Percentiles rank a stretch among this genome's conserved stretches.
These are phyloP conservation scores for Nezara viridula DNA, from an alignment of 2,888 invertebrate genomes.

Conservation along the genomic window DNA sequence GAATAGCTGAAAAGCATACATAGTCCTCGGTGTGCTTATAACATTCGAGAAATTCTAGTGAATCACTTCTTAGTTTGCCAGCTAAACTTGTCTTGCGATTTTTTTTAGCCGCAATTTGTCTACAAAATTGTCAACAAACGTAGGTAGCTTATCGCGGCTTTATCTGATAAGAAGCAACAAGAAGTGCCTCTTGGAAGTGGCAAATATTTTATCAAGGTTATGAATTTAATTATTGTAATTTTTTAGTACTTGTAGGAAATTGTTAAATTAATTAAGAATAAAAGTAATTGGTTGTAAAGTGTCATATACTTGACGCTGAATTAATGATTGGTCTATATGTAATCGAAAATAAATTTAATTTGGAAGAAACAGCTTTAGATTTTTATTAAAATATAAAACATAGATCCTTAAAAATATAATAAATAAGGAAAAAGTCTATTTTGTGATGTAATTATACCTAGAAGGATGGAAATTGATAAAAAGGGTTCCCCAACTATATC, in stretches of 20 bases:
- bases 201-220: constrained; percentile 34
- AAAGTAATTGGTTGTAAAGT: not conserved
- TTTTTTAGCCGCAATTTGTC: not conserved
- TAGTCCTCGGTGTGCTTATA: no score
- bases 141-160: constrained; percentile 12
- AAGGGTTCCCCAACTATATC: no score
- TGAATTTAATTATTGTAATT: not conserved
- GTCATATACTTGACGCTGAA: not conserved
- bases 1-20: no score
- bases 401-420: no score
- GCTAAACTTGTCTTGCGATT: not conserved
- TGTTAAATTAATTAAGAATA: not conserved
- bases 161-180: constrained; percentile 23
- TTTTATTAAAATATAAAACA: no score
- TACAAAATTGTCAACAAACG: constrained; percentile 27
- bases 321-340: no score
- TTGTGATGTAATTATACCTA: no score
- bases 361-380: no score
- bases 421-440: no score
- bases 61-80: not conserved
- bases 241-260: not conserved
- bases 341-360: no score
- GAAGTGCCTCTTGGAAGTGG: constrained; percentile 2
- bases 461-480: no score
- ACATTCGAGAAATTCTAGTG: not conserved